Evolutionary conservation across 1,140 invertebrate species (phyloP), one percentile per base, ranked within the genome.

Genomic region (Drosophila trapezifrons): DNA sequence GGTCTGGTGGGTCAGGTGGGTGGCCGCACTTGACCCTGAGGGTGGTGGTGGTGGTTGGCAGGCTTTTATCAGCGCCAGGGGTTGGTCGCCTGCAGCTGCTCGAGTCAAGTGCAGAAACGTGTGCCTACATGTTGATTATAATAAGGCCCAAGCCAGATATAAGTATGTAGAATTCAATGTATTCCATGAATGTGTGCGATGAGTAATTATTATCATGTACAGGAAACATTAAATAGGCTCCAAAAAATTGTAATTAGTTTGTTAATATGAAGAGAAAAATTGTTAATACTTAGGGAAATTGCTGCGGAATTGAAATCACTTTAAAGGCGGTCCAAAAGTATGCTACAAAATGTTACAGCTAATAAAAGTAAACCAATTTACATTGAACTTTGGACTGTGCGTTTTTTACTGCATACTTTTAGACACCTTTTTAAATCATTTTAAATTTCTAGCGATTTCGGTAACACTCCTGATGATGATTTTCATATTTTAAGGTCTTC

Each of bases 41-140:
- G 80, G 59, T 32, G 42, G 46, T 27, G 62, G 47, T 74, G 73
- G 62, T 64, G 59, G 70, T 47, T 76, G 46, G 45, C 32, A 45
- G 58, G 81, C 73, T 63, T 83, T 78, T 85, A 67, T 85, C 78
- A 79, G 54, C 51, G 64, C 43, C 73, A 62, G 84, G 76, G 84
- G 83, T 87, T 80, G 82, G 51, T 63, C 73, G 46, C 58, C 56
- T 49, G 78, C 73, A 60, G 66, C 65, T 66, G 78, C 81, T 85
- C 80, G 65, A 89, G 84, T 89, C 84, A 89, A 89, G 84, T 89
- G 84, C 84, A 89, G 84, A 89, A 89, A 89, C 84, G 84, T 87
- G 84, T 72, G 80, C 64, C 76, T 76, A 82, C 80, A 87, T 77
- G 84, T 85, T 79, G 59, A 79, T 77, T 80, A 64, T 46, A 75